Evolutionary conservation across 2,113 vertebrate genomes (phyloP), one percentile per base, ranked within the genome.

Genomic region (Tragelaphus scriptus): DNA sequence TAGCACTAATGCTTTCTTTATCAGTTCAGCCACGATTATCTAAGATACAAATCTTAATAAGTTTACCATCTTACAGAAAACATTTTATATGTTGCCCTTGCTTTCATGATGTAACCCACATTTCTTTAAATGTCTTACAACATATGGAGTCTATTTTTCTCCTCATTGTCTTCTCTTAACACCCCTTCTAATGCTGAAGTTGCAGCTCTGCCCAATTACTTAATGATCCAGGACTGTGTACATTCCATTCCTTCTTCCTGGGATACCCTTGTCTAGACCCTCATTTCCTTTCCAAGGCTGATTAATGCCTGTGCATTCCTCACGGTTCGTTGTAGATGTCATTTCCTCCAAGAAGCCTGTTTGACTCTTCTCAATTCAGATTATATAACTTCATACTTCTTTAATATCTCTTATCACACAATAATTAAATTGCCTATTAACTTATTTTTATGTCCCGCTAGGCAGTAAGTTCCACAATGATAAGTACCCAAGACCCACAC

Each of bases 221-320:
- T 88, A 30, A 51, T 58, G 2, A 55, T 82, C 30, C 1, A 80
- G 58, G 0, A 4, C 23, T 14, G 4, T 19, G 11, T 9, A 8
- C 13, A 16, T 30, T 16, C 9, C 0, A 2, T 71, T 32, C 32
- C 28, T 51, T 55, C 53, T 63, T 40, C n/a, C 47, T 82, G 44
- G 6, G n/a, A 14, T 58, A 15, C n/a, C 17, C 6, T 56, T 56
- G 7, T 8, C 25, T 81, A 15, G 21, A 17, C 12, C 25, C 11
- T 71, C 25, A 28, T 91, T 92, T 17, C 16, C 9, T 81, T 85
- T 81, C 28, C 25, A 68, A 44, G 19, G 44, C 9, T 59, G 11
- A 75, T 30, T 55, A 89, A 77, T 77, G 10, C 21, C n/a, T 88
- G 40, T 30, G 91, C 28, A 82, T 90, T 63, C 32, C 86, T 96